Percentiles rank a stretch among this genome's conserved stretches.
These are phyloP conservation scores for Mimumesa dahlbomi DNA, from an alignment of 2,888 invertebrate species.

Conservation along the genomic window DNA sequence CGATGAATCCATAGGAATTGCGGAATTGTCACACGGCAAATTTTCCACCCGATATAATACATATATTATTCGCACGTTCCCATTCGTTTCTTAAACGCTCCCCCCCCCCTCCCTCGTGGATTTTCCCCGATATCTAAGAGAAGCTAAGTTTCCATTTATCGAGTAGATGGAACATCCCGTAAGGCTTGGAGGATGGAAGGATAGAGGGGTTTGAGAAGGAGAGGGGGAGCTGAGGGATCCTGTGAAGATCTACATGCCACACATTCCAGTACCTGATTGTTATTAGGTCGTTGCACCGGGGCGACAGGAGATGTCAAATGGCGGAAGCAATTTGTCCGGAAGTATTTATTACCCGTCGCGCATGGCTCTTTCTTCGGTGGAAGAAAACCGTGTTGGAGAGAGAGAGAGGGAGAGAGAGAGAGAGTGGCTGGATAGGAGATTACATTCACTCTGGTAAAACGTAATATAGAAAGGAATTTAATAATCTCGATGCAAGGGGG, in stretches of 20 bases:
- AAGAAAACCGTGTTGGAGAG: background rate
- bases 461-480: constrained; percentile 60
- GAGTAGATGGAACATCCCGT: no score
- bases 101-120: constrained; percentile 2
- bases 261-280: constrained; percentile 49
- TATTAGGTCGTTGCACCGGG: constrained; percentile 46
- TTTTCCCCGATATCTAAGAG: constrained; percentile 48
- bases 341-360: constrained; percentile 40
- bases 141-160: constrained; percentile 39
- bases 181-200: no score
- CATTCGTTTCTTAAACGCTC: constrained; percentile 14
- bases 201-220: no score
- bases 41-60: background rate
- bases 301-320: constrained; percentile 48
- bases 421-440: constrained; percentile 11
- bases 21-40: constrained; percentile 21
- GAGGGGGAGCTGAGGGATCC: background rate
- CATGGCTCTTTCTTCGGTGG: constrained; percentile 9
- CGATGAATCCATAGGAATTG: constrained; percentile 9
- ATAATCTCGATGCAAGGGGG: constrained; percentile 49
- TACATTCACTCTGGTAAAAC: constrained; percentile 42
- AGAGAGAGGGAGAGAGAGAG: background rate
- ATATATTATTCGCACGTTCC: background rate
- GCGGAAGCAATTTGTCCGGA: constrained; percentile 45
- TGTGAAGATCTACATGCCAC: constrained; percentile 43